phyloP scores from a whole-genome alignment of 2,888 invertebrate genomes.

The Calliphora vomitoria region DNA sequence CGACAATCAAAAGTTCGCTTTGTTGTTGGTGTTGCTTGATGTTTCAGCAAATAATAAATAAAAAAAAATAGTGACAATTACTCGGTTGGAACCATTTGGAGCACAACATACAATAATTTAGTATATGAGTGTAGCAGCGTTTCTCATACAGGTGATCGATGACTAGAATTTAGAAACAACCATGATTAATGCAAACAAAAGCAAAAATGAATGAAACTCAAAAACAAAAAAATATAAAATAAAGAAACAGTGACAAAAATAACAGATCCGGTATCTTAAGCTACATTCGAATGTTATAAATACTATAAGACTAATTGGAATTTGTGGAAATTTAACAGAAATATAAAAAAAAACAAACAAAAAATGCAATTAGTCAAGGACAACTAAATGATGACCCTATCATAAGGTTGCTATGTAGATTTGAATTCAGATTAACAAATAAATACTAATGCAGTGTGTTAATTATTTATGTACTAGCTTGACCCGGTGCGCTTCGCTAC shows the following conservation, averaged over 20 bases:
- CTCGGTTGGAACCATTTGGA: slow-evolving; percentile 57
- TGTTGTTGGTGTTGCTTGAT: slow-evolving; percentile 19
- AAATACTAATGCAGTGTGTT: too few species aligned
- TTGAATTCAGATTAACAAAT: too few species aligned
- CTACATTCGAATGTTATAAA: slow-evolving; percentile 11
- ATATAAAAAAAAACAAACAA: background rate
- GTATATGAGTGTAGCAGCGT: background rate
- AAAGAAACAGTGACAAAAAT: slow-evolving; percentile 35
- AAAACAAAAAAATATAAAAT: too few species aligned
- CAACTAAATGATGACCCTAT: background rate
- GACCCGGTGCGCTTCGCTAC: too few species aligned
- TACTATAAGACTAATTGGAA: background rate
- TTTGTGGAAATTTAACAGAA: background rate
- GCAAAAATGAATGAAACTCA: slow-evolving; percentile 23
- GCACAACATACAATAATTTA: slow-evolving; percentile 14
- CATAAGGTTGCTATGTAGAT: background rate
- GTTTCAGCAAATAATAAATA: slow-evolving; percentile 18
- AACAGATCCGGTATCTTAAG: slow-evolving; percentile 65
- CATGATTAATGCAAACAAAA: slow-evolving; percentile 33
- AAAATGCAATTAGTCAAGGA: slow-evolving; percentile 4
- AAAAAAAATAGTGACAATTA: slow-evolving; percentile 51
- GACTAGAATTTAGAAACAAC: slow-evolving; percentile 48
- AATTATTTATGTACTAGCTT: too few species aligned
- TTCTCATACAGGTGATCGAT: slow-evolving; percentile 36
- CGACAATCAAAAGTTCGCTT: slow-evolving; percentile 3